phyloP scores from a whole-genome alignment of 1,140 invertebrate species.

The Andricus grossulariae region DNA sequence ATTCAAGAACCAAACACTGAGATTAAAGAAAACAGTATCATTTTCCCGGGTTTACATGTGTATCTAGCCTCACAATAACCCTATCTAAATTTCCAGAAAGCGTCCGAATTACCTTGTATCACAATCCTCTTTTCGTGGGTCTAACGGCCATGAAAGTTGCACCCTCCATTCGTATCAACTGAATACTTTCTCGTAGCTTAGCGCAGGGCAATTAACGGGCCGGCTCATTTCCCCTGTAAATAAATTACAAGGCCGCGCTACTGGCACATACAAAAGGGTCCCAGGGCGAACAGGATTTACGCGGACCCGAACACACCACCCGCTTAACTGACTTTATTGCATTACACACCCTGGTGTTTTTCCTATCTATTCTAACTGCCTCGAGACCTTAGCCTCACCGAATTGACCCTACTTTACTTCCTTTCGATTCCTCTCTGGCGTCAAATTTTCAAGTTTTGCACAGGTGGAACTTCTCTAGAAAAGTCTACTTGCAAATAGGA shows the following conservation, averaged over 20 bases:
- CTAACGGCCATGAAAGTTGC: not conserved
- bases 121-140: too few species aligned
- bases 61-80: too few species aligned
- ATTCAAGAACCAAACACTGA: not conserved
- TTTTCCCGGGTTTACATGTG: too few species aligned
- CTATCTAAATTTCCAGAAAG: too few species aligned
- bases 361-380: slow-evolving; percentile 54
- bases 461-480: too few species aligned
- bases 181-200: slow-evolving; percentile 69
- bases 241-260: slow-evolving; percentile 67
- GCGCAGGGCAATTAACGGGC: slow-evolving; percentile 69
- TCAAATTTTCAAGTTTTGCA: too few species aligned
- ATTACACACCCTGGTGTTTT: slow-evolving; percentile 68
- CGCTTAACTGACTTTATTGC: slow-evolving; percentile 69
- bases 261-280: slow-evolving; percentile 51
- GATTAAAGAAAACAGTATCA: too few species aligned
- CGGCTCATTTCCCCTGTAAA: slow-evolving; percentile 67
- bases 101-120: too few species aligned
- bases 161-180: slow-evolving; percentile 56
- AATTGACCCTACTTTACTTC: slow-evolving; percentile 50
- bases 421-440: not conserved
- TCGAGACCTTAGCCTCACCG: slow-evolving; percentile 49
- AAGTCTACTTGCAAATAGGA: too few species aligned
- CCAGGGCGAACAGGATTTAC: slow-evolving; percentile 67
- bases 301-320: slow-evolving; percentile 54